These are phyloP conservation scores for Ursus arctos DNA, from an alignment of 2,113 vertebrate genomes.

Conservation along the genomic window DNA sequence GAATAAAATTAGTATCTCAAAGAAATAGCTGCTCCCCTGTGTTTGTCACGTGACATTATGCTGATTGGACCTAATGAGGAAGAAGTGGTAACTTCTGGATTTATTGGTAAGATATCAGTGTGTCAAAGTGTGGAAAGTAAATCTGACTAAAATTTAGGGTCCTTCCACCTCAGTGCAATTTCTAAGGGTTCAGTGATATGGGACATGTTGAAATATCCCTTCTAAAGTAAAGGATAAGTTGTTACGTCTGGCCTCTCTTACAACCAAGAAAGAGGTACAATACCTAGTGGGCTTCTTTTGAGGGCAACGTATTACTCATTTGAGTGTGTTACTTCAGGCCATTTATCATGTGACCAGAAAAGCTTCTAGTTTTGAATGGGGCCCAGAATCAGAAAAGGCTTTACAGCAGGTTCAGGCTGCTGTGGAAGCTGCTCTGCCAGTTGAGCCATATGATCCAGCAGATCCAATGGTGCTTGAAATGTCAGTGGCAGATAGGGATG, in stretches of 20 bases:
- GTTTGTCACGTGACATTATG: background rate
- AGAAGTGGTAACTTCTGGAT: background rate
- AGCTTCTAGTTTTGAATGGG: background rate
- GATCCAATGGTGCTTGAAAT: background rate
- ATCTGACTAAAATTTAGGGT: background rate
- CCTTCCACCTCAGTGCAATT: background rate
- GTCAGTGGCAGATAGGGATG: background rate
- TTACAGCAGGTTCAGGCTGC: background rate
- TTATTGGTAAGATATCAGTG: background rate
- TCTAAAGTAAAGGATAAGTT: background rate
- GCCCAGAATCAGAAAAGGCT: background rate
- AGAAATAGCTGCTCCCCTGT: background rate
- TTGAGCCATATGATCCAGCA: background rate
- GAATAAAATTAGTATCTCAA: background rate
- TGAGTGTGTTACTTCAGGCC: background rate
- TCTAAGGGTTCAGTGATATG: background rate
- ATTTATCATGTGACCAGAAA: background rate
- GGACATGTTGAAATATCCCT: background rate
- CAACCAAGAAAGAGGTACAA: background rate
- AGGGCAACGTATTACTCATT: background rate
- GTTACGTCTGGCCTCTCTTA: background rate
- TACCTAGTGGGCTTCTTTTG: background rate
- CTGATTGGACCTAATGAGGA: background rate
- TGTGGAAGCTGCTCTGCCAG: background rate
- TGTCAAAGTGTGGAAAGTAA: background rate